Base-by-base conservation (phyloP, 2,888 invertebrate species). In the Meandrusa payeni region DNA sequence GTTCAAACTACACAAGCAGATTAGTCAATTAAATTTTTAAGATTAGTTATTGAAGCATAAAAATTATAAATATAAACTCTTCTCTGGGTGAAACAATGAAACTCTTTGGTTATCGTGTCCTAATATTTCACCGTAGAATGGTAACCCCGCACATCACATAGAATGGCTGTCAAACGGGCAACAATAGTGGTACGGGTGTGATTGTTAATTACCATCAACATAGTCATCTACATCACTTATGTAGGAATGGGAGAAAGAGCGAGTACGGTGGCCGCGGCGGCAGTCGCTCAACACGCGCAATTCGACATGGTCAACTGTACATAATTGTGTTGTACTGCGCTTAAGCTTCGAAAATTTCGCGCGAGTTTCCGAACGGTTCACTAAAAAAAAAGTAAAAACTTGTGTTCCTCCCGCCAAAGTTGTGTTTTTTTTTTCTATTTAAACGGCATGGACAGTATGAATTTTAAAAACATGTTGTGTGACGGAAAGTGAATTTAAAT, bases 191-290 rank as follows among this genome's bases (percentile, higher is more conserved):
- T 24, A 5, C 15, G 24, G 23, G 54, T 57, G 69, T 63, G 57
- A 69, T 64, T 69, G 70, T 61, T 73, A 73, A 78, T 77, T 75
- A 68, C 61, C 69, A 76, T 72, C 66, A 65, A 63, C 65, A 63
- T 55, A 56, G 64, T 70, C 64, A 70, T 69, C 72, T 76, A 70
- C 63, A 74, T 69, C 66, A 63, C 61, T 66, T 71, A 80, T 76
- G 78, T 79, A 76, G 85, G 83, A 82, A 85, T 85, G 86, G 86
- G 80, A 81, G 86, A 82, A 82, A 81, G 83, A 82, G 75, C 74
- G 75, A 64, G 70, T 76, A 73, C 71, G 69, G 60, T 69, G 78
- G 63, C 72, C 75, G 75, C 73, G 10, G 61, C 65, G 60, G 67
- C 86, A 85, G 85, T 86, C 85, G 73, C 59, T 68, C 69, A 45